Conservation (phyloP, 2,888 invertebrate genomes). For the Drosophila pegasa region DNA sequence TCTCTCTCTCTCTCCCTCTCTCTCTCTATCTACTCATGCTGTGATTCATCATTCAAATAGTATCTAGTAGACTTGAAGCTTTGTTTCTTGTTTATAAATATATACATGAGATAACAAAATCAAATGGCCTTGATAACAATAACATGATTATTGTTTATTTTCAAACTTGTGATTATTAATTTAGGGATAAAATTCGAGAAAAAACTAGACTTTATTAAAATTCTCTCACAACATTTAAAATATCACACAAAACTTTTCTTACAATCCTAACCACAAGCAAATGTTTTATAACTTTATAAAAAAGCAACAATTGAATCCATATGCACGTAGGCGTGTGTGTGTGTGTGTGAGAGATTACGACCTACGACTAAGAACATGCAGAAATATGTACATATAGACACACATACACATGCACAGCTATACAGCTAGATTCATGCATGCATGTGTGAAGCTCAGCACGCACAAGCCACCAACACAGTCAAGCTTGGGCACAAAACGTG, state of each 20-base stretch:
- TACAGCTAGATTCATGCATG: not conserved
- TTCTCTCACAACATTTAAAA: too few relatives aligned
- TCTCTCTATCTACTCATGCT: too few relatives aligned
- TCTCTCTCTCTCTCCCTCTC: too few relatives aligned
- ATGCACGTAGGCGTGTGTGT: not conserved
- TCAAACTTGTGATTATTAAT: not conserved
- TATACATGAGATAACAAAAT: not conserved
- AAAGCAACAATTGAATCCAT: not conserved
- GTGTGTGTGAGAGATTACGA: not conserved
- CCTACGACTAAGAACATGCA: not conserved
- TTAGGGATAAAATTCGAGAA: not conserved
- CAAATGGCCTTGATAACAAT: not conserved
- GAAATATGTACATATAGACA: not conserved
- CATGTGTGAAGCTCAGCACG: not conserved
- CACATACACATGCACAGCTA: not conserved
- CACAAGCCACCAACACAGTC: not conserved
- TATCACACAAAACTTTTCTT: too few relatives aligned
- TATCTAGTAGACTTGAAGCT: not conserved
- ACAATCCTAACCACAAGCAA: too few relatives aligned
- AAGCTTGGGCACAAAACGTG: not conserved
- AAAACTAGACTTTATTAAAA: too few relatives aligned
- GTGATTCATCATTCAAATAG: slow-evolving; percentile 2
- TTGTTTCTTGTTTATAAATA: not conserved
- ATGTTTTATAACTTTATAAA: not conserved
- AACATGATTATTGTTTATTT: not conserved